A percentile compares a stretch with the other conserved stretches of the same genome.
These are phyloP conservation scores for Platorchestia sp. DNA, from an alignment of 1,140 invertebrate species.

Conservation along the genomic window DNA sequence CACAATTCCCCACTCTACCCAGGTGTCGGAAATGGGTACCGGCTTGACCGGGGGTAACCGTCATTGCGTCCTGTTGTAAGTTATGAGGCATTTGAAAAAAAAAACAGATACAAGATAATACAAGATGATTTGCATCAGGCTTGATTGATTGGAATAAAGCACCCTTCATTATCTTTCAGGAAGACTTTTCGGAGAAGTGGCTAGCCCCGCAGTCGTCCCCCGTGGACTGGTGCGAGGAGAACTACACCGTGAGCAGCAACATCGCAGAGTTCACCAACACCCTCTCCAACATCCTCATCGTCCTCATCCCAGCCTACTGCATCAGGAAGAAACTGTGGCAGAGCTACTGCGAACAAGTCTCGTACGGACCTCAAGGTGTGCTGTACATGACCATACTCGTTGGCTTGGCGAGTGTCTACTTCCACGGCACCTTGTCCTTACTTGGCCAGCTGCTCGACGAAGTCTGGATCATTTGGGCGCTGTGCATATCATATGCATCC, in stretches of 20 bases:
- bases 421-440: constrained; percentile 85
- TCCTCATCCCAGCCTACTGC: constrained; percentile 76
- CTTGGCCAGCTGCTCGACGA: constrained; percentile 85
- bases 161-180: too few species aligned
- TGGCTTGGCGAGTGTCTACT: constrained; percentile 85
- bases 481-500: constrained; percentile 75
- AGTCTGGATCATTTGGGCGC: constrained; percentile 84
- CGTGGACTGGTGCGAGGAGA: constrained; percentile 89
- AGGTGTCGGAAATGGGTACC: too few species aligned
- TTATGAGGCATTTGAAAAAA: too few species aligned
- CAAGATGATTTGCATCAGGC: too few species aligned
- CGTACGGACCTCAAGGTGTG: constrained; percentile 81
- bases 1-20: too few species aligned
- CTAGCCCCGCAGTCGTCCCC: constrained; percentile 82
- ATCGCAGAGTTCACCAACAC: constrained; percentile 89
- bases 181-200: constrained; percentile 54
- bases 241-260: constrained; percentile 82
- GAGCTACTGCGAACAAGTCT: constrained; percentile 79
- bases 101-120: too few species aligned
- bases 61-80: too few species aligned
- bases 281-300: constrained; percentile 83
- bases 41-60: too few species aligned
- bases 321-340: constrained; percentile 76
- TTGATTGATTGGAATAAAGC: too few species aligned
- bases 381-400: constrained; percentile 79